Evolutionary conservation across 2,113 vertebrate genomes (phyloP), one percentile per base, ranked within the genome.

Genomic region (Carettochelys insculpta): DNA sequence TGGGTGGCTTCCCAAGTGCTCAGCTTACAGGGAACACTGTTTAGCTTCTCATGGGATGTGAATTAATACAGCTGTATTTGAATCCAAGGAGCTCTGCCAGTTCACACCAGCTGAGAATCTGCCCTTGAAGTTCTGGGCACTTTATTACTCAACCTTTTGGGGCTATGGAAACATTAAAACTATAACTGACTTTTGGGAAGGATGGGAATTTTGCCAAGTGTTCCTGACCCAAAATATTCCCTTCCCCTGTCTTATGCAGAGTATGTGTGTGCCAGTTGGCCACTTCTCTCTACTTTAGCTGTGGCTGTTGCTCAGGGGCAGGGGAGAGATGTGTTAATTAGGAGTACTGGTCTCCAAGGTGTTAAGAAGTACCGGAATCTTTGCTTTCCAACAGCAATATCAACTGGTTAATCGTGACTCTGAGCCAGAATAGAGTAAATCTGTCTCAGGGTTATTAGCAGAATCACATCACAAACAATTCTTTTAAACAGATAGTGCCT

Each of bases 91-190:
- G 94, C 92, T 96, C 87, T 81, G 90, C 94, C 95, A 94, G 95
- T 94, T 95, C 91, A 89, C 86, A 91, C 86, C 94, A 96, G 95
- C 94, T 96, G 95, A 94, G 51, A 78, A 48, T 91, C 61, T 87
- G 92, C 90, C 90, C 95, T 92, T 89, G 82, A 92, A 94, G 88
- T 92, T 95, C 82, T 95, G 94, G 94, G 90, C 82, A 91, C 86
- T 29, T 88, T 90, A 73, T 83, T 51, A 27, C 25, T 3, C 29
- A 88, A 16, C 3, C 92, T 90, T 85, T 89, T 82, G 83, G 50
- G 54, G 93, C 91, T 48, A 51, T 11, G 29, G 54, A 76, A 45
- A 54, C 16, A 78, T 73, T 90, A 76, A 84, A 76, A 68, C 83
- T 53, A 7, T 83, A 14, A 43, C 88, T 48, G 52, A 87, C 80